phyloP scores from a whole-genome alignment of 2,888 invertebrate genomes.

The Pachydiplax longipennis region DNA sequence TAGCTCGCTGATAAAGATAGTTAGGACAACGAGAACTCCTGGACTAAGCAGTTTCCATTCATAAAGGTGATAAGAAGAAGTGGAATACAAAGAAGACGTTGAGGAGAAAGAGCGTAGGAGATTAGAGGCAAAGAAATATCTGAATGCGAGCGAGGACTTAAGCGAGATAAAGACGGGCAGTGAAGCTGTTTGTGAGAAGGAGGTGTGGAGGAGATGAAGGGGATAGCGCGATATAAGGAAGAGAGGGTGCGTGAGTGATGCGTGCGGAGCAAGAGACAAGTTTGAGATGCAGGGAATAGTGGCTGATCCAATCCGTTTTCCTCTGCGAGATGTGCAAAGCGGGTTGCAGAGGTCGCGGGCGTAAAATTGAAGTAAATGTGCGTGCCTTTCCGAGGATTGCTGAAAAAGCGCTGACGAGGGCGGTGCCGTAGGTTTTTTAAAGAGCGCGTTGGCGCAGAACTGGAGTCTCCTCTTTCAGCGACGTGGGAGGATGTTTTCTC shows the following conservation, averaged over 20 bases:
- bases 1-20: too few relatives aligned
- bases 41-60: too few relatives aligned
- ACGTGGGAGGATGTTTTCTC: too few relatives aligned
- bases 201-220: neutral
- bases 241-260: conserved; percentile 4
- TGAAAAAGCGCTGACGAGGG: neutral
- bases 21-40: too few relatives aligned
- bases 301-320: neutral
- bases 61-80: too few relatives aligned
- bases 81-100: too few relatives aligned
- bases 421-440: neutral
- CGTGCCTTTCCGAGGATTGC: neutral
- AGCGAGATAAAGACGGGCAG: neutral
- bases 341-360: neutral
- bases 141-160: neutral
- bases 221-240: neutral
- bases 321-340: neutral
- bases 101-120: neutral
- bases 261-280: neutral
- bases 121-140: neutral
- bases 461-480: too few relatives aligned
- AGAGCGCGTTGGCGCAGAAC: too few relatives aligned
- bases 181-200: neutral
- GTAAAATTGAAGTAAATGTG: neutral
- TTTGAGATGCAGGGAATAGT: neutral